Evolutionary conservation across 2,797 vertebrate species (phyloP), one percentile per base, ranked within the genome.

Genomic region (Pseudomugil tenellus): DNA sequence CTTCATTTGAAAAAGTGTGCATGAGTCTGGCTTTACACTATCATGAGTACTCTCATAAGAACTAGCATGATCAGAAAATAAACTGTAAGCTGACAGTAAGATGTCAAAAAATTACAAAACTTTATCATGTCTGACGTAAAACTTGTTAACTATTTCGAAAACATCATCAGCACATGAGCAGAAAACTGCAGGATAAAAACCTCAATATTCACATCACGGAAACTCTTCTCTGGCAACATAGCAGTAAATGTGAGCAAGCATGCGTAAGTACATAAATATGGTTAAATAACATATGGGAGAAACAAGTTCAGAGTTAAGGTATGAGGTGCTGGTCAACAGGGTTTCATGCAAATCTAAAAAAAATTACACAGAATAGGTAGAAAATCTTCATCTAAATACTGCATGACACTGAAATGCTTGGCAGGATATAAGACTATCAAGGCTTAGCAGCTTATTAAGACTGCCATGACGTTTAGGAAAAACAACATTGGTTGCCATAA

Each of bases 1-100:
- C 59, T 73, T 79, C 19, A 51, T 83, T 72, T 79, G 46, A 83
- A 76, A 65, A 32, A 46, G 67, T 79, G 70, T 74, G 68, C 52
- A 63, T 34, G 19, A 71, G 37, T 46, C 52, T 55, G 37, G 25
- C 52, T 43, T 67, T 41, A 70, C 46, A 58, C 54, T 54, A 46
- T 63, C 31, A 64, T 53, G 16, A 67, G 28, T 69, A 67, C 49
- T 35, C 16, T 41, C 32, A 46, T 29, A 53, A 56, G 72, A 72
- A 58, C 46, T 46, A 25, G 39, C 35, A 55, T 34, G 43, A 73
- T 69, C 58, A 57, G 58, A 26, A 63, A 59, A 58, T 58, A 39
- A 75, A 63, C 17, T 39, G 25, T 51, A 58, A 58, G 28, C 19
- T 11, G 57, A 3, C 31, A 32, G 26, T 23, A 52, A 39, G 53